Evolutionary conservation across 1,140 invertebrate species (phyloP).

Genomic region (Zophobas morio): DNA sequence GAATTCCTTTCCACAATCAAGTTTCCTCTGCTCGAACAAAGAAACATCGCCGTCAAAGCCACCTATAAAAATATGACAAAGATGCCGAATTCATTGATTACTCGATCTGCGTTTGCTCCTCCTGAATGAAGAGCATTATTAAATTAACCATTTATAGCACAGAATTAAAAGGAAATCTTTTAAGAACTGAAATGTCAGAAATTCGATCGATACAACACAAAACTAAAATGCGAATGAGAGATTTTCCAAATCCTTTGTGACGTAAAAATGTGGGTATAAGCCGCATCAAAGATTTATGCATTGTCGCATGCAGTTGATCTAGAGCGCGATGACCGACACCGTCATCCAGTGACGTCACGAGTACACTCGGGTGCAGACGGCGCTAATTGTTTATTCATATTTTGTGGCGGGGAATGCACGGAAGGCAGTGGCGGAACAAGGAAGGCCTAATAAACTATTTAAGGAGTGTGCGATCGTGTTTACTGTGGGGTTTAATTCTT

Average conservation of each 20-base stretch:
- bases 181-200: conserved; percentile 1
- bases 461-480: no score
- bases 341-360: conserved; percentile 45
- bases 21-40: conserved; percentile 11
- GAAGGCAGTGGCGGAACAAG: conserved; percentile 7
- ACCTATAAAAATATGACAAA: not conserved
- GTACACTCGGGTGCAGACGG: conserved; percentile 29
- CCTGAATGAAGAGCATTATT: conserved; percentile 21
- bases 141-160: not conserved
- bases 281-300: conserved; percentile 39
- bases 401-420: conserved; percentile 8
- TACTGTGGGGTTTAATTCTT: no score
- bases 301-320: conserved; percentile 49
- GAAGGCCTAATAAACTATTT: not conserved
- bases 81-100: conserved; percentile 36
- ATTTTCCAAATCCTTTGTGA: conserved; percentile 13
- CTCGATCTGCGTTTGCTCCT: conserved; percentile 29
- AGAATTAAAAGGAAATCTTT: not conserved
- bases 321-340: conserved; percentile 47
- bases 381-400: conserved; percentile 24
- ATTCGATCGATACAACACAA: conserved; percentile 6
- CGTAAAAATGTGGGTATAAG: conserved; percentile 11
- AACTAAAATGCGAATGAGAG: not conserved
- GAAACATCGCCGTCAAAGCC: not conserved
- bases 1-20: not conserved